Conservation (phyloP, 2,113 vertebrate species). For the Morone chrysops region DNA sequence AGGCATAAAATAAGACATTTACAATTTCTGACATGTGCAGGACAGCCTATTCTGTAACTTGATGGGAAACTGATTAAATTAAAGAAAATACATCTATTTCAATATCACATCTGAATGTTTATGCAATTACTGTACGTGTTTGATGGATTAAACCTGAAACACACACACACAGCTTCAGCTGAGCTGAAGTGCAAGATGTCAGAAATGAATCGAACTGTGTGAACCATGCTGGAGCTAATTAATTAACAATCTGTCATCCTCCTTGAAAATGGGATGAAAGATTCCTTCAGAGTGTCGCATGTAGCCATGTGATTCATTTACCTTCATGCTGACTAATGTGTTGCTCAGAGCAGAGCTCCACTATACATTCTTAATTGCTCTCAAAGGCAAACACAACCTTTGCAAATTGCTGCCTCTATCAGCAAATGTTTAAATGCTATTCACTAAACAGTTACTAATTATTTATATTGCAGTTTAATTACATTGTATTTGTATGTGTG, state of each 20-base stretch:
- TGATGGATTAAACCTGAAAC: conserved; percentile 32
- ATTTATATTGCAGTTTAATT: conserved; percentile 22
- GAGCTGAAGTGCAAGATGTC: conserved; percentile 26
- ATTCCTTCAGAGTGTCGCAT: conserved; percentile 41
- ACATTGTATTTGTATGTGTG: conserved; percentile 2
- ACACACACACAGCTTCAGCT: conserved; percentile 5
- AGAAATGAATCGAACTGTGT: conserved; percentile 17
- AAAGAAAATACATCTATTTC: conserved; percentile 20
- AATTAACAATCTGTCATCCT: conserved; percentile 52
- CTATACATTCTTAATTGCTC: conserved; percentile 66
- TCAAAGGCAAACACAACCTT: conserved; percentile 56
- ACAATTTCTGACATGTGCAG: conserved; percentile 37
- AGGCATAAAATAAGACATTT: conserved; percentile 57
- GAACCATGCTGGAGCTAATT: conserved; percentile 55
- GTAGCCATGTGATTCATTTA: conserved; percentile 55
- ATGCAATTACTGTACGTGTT: not conserved
- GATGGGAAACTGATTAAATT: conserved; percentile 36
- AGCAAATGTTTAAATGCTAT: conserved; percentile 18
- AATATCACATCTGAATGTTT: conserved; percentile 25
- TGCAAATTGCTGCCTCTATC: conserved; percentile 47
- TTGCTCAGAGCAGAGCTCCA: conserved; percentile 20
- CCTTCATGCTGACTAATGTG: conserved; percentile 48
- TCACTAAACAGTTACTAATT: conserved; percentile 20
- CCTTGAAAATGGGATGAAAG: conserved; percentile 43
- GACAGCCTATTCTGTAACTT: conserved; percentile 14